These are phyloP conservation scores for Hyposoter didymator DNA, from an alignment of 2,888 invertebrate species.

Conservation along the genomic window DNA sequence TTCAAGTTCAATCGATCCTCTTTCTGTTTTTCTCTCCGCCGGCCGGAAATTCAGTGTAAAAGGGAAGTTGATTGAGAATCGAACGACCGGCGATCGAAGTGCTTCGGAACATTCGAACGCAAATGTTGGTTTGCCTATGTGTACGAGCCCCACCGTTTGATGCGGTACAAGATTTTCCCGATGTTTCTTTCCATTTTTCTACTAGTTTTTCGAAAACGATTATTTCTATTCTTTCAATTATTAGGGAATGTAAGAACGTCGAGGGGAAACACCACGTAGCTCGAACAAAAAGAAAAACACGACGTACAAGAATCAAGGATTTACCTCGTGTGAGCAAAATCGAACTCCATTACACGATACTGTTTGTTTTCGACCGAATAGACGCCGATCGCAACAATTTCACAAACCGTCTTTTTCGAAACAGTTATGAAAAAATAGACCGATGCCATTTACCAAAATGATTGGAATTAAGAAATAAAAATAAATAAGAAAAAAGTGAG, in stretches of 20 bases:
- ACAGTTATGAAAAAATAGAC: conserved; percentile 4
- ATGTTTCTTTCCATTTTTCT: conserved; percentile 13
- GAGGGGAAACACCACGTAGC: conserved; percentile 16
- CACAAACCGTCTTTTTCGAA: not conserved
- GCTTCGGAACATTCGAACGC: conserved; percentile 3
- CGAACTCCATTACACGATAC: conserved; percentile 40
- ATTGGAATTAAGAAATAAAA: conserved; percentile 12
- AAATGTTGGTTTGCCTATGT: conserved; percentile 1
- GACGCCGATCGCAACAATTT: not conserved
- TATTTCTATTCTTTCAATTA: conserved; percentile 40
- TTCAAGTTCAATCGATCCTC: conserved; percentile 4
- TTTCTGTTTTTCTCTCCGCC: not conserved
- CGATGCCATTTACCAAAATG: not conserved
- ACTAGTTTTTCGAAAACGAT: conserved; percentile 22
- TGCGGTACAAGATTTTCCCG: conserved; percentile 52
- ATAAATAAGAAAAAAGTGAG: conserved; percentile 1
- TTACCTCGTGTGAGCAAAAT: conserved; percentile 19
- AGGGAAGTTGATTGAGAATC: conserved; percentile 46
- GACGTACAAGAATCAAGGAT: conserved; percentile 41
- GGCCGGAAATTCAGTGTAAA: conserved; percentile 36
- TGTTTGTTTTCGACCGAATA: not conserved
- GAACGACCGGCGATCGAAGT: conserved; percentile 24
- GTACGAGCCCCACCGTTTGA: conserved; percentile 3
- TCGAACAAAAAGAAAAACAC: conserved; percentile 8
- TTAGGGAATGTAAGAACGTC: conserved; percentile 57